Evolutionary conservation across 2,113 vertebrate species (phyloP), one percentile per base, ranked within the genome.

Genomic region (Istiophorus platypterus): DNA sequence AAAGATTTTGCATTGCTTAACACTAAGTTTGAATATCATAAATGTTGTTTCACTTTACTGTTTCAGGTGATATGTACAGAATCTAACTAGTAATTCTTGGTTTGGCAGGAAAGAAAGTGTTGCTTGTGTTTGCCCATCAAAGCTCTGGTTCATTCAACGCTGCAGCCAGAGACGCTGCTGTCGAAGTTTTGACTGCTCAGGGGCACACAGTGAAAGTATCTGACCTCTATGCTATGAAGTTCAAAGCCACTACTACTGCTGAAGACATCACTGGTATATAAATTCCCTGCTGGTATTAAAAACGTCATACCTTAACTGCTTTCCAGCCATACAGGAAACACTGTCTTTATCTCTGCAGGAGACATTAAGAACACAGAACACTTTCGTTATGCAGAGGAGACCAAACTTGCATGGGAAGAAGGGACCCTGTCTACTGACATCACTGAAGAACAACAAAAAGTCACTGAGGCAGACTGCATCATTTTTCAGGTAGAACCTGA

Each of bases 141-240:
- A 96, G 95, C 79, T 11, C 20, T 13, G 68, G 85, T 0, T 97
- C 96, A 9, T 97, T 97, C 91, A 97, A 92, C 10, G 79, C 95
- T 5, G 96, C 96, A 14, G 95, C 95, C 76, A 96, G 95, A 83
- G 90, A 95, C 29, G 93, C 88, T 0, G 93, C 96, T 0, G 89
- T 92, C 0, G 89, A 95, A 14, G 72, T 77, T 12, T 74, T 96
- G 78, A 85, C 82, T 22, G 66, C 63, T 62, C 86, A 91, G 65
- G 95, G 94, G 39, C 96, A 92, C 92, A 76, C 76, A 0, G 95
- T 96, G 7, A 76, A 88, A 0, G 93, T 93, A 31, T 97, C 96
- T 0, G 96, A 97, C 85, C 92, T 97, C n/a, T 97, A 96, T 0
- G 91, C 93, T 72, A 93, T 95, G 92, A 93, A 87, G 24, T 96